These are phyloP conservation scores for Scaptomyza reducta DNA, from an alignment of 2,888 invertebrate species.

Conservation along the genomic window DNA sequence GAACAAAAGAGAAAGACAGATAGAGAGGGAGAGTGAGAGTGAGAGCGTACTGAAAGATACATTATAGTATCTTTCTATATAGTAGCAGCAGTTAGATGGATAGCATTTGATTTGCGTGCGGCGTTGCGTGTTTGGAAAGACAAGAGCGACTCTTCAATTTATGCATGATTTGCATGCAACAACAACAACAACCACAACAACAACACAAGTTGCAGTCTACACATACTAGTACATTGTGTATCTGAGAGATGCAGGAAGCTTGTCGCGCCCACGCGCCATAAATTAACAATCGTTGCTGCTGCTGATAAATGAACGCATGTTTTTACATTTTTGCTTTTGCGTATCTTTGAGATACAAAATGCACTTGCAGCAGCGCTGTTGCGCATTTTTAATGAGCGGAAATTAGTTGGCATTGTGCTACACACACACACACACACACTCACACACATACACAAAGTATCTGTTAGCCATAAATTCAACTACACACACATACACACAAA, in stretches of 20 bases:
- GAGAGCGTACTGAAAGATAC: slow-evolving; percentile 48
- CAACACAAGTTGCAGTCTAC: not conserved
- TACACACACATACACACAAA: slow-evolving; percentile 4
- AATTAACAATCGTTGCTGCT: slow-evolving; percentile 53
- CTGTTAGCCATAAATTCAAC: slow-evolving; percentile 60
- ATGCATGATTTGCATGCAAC: slow-evolving; percentile 69
- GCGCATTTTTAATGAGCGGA: slow-evolving; percentile 76
- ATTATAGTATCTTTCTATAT: slow-evolving; percentile 28
- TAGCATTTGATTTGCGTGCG: slow-evolving; percentile 55
- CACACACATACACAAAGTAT: slow-evolving; percentile 25
- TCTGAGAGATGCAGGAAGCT: slow-evolving; percentile 59
- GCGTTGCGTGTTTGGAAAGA: slow-evolving; percentile 55
- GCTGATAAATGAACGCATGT: slow-evolving; percentile 72
- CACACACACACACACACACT: slow-evolving; percentile 5
- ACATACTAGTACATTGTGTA: slow-evolving; percentile 3
- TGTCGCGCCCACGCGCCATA: slow-evolving; percentile 69
- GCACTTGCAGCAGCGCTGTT: slow-evolving; percentile 56
- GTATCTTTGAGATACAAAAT: slow-evolving; percentile 68
- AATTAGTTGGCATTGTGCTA: slow-evolving; percentile 69
- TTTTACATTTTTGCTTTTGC: slow-evolving; percentile 36
- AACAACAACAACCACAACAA: slow-evolving; percentile 27
- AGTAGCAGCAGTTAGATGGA: slow-evolving; percentile 32
- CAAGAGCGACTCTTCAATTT: slow-evolving; percentile 49
- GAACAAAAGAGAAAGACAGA: slow-evolving; percentile 12
- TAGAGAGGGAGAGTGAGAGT: slow-evolving; percentile 1